These are phyloP conservation scores for Acleris cristana DNA, from an alignment of 2,888 invertebrate species.

Conservation along the genomic window DNA sequence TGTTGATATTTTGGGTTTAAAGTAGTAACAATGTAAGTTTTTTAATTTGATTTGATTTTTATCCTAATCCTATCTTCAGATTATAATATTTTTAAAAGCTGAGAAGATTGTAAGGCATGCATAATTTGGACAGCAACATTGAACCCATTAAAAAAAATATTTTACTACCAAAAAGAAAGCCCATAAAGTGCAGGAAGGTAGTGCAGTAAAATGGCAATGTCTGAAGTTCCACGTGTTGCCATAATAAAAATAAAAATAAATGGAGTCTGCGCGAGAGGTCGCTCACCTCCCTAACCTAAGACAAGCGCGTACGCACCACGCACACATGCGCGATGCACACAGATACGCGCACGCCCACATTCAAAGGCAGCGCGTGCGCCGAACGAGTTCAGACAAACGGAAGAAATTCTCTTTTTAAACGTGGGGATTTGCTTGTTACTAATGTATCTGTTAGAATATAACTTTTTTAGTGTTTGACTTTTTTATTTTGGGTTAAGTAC, in stretches of 20 bases:
- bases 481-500: not conserved
- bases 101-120: not conserved
- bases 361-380: constrained; percentile 70
- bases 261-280: constrained; percentile 79
- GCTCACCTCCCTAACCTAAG: constrained; percentile 84
- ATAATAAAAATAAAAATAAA: constrained; percentile 84
- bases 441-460: constrained; percentile 39
- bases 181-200: constrained; percentile 60
- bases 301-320: constrained; percentile 76
- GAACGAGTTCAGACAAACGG: constrained; percentile 83
- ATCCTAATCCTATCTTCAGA: no score
- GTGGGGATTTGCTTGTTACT: constrained; percentile 61
- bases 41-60: no score
- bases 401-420: constrained; percentile 82
- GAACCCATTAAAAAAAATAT: not conserved
- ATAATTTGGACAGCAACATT: not conserved
- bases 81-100: not conserved
- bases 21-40: no score
- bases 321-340: constrained; percentile 53
- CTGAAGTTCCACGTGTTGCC: constrained; percentile 73
- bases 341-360: constrained; percentile 57
- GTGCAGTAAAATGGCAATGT: constrained; percentile 70
- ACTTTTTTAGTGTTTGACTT: not conserved
- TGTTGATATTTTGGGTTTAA: no score
- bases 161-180: constrained; percentile 3